Base-by-base conservation (phyloP, 2,113 vertebrate species). In the Lophius piscatorius region DNA sequence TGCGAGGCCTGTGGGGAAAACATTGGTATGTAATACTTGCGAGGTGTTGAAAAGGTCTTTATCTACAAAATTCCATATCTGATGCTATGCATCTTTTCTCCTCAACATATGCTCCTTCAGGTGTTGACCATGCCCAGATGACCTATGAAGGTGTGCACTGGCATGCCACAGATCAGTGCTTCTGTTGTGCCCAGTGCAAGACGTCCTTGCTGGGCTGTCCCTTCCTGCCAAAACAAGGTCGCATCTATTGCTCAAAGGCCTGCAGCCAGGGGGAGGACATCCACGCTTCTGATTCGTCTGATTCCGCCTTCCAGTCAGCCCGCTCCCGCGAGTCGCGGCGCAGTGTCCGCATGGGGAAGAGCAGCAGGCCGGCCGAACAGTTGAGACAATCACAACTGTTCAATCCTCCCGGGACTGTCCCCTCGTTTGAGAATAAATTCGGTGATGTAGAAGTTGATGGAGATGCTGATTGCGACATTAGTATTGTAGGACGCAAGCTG, bases 61-160 rank as follows among this genome's bases (percentile, higher is more conserved):
- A 6, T 28, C 1, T 9, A 28, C 1, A 6, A 28, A 28, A 31
- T 31, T 31, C 8, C 11, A 1, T 4, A 31, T 1, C 14, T 58
- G 33, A 60, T 18, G 2, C 14, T 16, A 31, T 7, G 28, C 0
- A 35, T 2, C 0, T 40, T 47, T 59, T 52, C 2, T 39, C 36
- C 38, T 40, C 13, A 55, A 48, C 17, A 2, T 7, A 6, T 22
- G 2, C 35, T 46, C 11, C 0, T 65, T 36, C 47, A 98, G 97
- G 97, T 45, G 95, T 98, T 14, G 97, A 98, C 80, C 95, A 98
- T 0, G 97, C 95, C 8, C 97, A 98, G 88, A 98, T 98, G 97
- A 97, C 96, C 62, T 98, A 98, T 0, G 94, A 97, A 2, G 95
- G 96, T 22, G 92, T 95, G 23, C 96, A 98, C 73, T 98, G 97